Evolutionary conservation across 1,140 invertebrate genomes (phyloP).

Genomic region (Venturia canescens): DNA sequence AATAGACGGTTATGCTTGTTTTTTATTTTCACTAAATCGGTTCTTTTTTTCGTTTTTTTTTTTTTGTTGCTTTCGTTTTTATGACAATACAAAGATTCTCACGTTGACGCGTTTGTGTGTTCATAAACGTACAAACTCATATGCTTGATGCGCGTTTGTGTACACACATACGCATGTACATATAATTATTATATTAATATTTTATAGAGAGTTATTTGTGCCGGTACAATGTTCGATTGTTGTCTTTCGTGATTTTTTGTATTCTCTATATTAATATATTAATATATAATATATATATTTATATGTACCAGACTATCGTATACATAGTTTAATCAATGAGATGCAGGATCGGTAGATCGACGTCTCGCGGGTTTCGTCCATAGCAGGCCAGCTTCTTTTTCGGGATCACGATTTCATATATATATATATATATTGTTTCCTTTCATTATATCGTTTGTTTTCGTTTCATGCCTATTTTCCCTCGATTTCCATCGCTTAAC

Average conservation of each 20-base stretch:
- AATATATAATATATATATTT: too few species aligned
- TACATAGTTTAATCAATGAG: too few species aligned
- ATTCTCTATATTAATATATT: background rate
- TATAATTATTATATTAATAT: conserved; percentile 58
- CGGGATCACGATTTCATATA: too few species aligned
- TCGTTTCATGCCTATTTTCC: too few species aligned
- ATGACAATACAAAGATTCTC: conserved; percentile 37
- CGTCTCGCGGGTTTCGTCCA: too few species aligned
- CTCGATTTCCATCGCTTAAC: too few species aligned
- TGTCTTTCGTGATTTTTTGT: background rate
- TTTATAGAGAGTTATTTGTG: background rate
- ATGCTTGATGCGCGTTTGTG: background rate
- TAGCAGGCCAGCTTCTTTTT: too few species aligned
- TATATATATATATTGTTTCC: too few species aligned
- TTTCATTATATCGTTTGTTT: too few species aligned
- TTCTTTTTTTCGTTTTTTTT: conserved; percentile 51
- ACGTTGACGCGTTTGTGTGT: background rate
- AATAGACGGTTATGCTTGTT: background rate
- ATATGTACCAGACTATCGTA: too few species aligned
- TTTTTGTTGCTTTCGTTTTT: conserved; percentile 49
- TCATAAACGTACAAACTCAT: background rate
- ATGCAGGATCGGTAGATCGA: too few species aligned
- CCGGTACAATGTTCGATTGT: background rate
- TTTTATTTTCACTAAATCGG: background rate
- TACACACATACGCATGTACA: background rate